phyloP scores from a whole-genome alignment of 2,797 vertebrate species.

The Peromyscus melanophrys region DNA sequence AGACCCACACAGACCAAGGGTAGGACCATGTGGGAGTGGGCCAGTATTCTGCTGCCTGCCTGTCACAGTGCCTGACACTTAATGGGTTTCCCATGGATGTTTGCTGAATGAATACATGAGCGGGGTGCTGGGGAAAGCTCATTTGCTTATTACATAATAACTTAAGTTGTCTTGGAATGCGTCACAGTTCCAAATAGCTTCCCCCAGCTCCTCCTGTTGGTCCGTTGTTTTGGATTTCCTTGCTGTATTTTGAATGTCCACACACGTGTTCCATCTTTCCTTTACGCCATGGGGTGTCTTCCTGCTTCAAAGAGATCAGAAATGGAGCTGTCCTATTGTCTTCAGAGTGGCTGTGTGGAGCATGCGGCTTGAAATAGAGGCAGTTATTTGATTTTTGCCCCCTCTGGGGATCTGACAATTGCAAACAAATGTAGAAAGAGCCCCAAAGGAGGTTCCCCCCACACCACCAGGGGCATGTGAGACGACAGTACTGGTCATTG shows the following conservation, averaged over 20 bases:
- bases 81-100: background rate
- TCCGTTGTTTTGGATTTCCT: slow-evolving; percentile 81
- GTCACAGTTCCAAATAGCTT: slow-evolving; percentile 43
- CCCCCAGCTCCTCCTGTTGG: slow-evolving; percentile 49
- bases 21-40: background rate
- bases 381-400: slow-evolving; percentile 74
- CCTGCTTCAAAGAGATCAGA: slow-evolving; percentile 78
- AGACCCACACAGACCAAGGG: background rate
- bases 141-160: slow-evolving; percentile 74
- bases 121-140: slow-evolving; percentile 50
- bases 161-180: slow-evolving; percentile 65
- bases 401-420: slow-evolving; percentile 83
- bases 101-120: slow-evolving; percentile 71
- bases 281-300: slow-evolving; percentile 75
- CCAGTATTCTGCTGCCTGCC: background rate
- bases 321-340: slow-evolving; percentile 77
- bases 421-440: slow-evolving; percentile 82
- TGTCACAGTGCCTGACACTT: slow-evolving; percentile 28
- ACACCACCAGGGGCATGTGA: slow-evolving; percentile 70
- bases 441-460: slow-evolving; percentile 76
- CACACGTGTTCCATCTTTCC: slow-evolving; percentile 64
- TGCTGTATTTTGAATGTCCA: slow-evolving; percentile 72
- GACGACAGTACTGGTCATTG: slow-evolving; percentile 78
- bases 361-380: slow-evolving; percentile 79
- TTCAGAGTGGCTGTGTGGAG: slow-evolving; percentile 80